phyloP scores from a whole-genome alignment of 2,113 vertebrate genomes.

The Chlorodrepanis virens region DNA sequence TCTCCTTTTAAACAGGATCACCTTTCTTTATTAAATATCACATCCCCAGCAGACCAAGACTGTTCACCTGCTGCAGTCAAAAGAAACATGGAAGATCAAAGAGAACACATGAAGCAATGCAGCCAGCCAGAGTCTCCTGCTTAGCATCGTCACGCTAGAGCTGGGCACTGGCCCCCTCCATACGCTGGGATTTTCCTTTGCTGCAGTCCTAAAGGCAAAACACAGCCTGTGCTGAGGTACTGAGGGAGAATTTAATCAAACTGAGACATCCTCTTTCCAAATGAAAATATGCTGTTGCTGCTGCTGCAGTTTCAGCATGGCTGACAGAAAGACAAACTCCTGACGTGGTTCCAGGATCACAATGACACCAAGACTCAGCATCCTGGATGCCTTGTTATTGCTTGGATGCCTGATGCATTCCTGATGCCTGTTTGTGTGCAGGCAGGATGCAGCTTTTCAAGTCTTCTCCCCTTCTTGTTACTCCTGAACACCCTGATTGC shows the following conservation, averaged over 20 bases:
- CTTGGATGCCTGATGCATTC: neutral
- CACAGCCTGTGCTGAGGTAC: neutral
- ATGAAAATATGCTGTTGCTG: neutral
- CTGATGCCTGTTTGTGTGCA: rapidly evolving
- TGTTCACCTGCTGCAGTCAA: neutral
- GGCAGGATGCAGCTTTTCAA: neutral
- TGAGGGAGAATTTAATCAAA: neutral
- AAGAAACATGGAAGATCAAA: neutral
- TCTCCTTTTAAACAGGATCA: neutral
- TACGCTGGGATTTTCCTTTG: neutral
- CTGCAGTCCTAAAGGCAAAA: neutral
- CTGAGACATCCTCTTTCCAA: neutral
- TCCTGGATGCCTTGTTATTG: neutral
- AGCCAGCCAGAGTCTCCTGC: neutral
- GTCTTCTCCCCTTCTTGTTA: neutral
- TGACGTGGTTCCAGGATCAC: neutral
- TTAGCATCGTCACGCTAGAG: neutral
- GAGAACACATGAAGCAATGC: rapidly evolving
- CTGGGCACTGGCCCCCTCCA: neutral
- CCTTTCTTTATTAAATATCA: neutral
- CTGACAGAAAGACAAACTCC: neutral
- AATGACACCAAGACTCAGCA: neutral
- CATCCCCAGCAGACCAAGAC: neutral
- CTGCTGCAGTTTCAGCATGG: neutral
- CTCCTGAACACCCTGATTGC: rapidly evolving